Evolutionary conservation across 2,797 vertebrate genomes (phyloP).

Genomic region (Alosa sapidissima): DNA sequence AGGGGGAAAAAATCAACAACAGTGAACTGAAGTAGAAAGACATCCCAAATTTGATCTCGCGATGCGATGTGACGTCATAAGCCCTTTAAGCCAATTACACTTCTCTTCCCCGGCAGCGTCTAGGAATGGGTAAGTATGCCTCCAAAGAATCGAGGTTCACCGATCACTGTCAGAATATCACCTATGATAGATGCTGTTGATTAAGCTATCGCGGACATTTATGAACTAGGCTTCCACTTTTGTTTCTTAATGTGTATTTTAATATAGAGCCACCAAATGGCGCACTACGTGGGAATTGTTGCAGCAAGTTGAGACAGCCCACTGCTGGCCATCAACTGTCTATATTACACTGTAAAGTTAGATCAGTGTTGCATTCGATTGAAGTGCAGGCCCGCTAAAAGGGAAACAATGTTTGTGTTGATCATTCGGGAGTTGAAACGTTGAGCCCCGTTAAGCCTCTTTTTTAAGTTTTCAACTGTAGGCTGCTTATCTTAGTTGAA

Average conservation of each 20-base stretch:
- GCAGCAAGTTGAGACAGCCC: neutral
- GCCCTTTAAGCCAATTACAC: neutral
- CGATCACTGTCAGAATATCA: neutral
- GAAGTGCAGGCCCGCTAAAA: neutral
- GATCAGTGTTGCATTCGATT: neutral
- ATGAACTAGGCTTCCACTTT: neutral
- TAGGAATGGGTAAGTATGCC: conserved; percentile 1
- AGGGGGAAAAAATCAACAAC: too few species aligned
- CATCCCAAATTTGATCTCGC: neutral
- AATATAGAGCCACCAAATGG: neutral
- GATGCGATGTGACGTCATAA: neutral
- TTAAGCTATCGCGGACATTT: neutral
- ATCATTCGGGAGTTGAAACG: too few species aligned
- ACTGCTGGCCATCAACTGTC: neutral
- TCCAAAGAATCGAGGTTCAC: neutral
- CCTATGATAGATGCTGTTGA: too few species aligned
- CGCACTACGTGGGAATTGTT: neutral
- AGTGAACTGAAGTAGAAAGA: too few species aligned
- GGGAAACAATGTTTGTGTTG: too few species aligned
- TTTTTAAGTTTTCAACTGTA: too few species aligned
- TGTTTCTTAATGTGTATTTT: neutral
- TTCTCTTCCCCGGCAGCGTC: neutral
- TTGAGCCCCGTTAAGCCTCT: too few species aligned
- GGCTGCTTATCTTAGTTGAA: too few species aligned
- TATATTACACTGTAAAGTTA: neutral